phyloP scores from a whole-genome alignment of 2,888 invertebrate species.

The Girardia tigrina region DNA sequence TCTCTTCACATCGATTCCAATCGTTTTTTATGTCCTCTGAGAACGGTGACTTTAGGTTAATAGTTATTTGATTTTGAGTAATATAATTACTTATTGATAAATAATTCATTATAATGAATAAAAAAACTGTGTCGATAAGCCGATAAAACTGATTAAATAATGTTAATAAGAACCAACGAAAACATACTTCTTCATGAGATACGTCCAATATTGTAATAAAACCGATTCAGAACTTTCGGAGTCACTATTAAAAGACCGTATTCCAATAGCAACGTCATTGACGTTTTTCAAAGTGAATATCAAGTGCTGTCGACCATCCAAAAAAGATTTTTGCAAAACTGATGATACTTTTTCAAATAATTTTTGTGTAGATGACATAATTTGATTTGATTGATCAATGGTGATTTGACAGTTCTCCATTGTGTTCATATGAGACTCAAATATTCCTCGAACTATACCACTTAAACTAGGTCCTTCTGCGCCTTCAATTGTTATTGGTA shows the following conservation, averaged over 20 bases:
- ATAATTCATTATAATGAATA: not conserved
- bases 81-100: not conserved
- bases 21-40: no score
- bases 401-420: slow-evolving; percentile 2
- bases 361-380: slow-evolving; percentile 13
- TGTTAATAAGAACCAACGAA: no score
- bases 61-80: no score
- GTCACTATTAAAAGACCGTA: slow-evolving; percentile 46
- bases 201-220: slow-evolving; percentile 48
- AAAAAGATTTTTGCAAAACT: slow-evolving; percentile 45
- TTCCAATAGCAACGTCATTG: slow-evolving; percentile 42
- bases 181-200: slow-evolving; percentile 41
- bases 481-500: slow-evolving; percentile 45
- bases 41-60: no score
- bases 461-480: slow-evolving; percentile 44
- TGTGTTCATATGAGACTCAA: slow-evolving; percentile 42
- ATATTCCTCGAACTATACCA: slow-evolving; percentile 44
- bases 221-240: slow-evolving; percentile 46
- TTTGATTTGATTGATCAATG: not conserved
- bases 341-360: slow-evolving; percentile 39
- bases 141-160: no score
- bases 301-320: slow-evolving; percentile 48
- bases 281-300: slow-evolving; percentile 47
- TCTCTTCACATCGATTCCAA: no score
- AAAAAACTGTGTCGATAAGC: not conserved